phyloP scores from a whole-genome alignment of 2,797 vertebrate genomes.

The Falco rusticolus region DNA sequence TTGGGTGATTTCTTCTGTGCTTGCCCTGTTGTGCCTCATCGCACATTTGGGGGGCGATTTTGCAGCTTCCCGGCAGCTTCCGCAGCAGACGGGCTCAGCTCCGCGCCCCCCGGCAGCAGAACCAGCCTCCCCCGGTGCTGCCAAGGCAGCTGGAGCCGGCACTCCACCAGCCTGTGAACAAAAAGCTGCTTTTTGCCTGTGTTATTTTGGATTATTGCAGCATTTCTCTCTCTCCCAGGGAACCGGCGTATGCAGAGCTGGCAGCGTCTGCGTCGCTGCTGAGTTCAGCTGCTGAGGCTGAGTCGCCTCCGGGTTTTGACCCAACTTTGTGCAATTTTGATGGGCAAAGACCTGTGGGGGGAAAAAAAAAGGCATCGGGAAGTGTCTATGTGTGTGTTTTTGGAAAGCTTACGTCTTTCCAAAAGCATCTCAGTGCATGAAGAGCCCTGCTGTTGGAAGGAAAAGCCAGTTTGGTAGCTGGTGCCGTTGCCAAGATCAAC shows the following conservation, averaged over 20 bases:
- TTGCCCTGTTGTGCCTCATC: neutral
- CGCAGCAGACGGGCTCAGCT: neutral
- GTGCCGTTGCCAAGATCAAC: neutral
- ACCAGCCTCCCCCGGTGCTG: neutral
- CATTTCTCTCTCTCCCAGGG: neutral
- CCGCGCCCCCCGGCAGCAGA: neutral
- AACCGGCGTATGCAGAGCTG: fast-evolving
- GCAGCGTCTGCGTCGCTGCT: neutral
- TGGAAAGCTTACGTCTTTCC: neutral
- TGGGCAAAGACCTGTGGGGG: neutral
- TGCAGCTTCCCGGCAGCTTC: neutral
- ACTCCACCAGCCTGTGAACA: neutral
- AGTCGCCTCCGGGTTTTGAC: neutral
- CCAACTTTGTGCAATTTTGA: neutral
- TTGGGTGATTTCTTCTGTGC: neutral
- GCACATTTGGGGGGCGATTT: fast-evolving
- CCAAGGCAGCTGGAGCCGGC: neutral
- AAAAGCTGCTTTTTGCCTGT: neutral
- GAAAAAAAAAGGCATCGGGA: neutral
- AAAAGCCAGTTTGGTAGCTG: neutral
- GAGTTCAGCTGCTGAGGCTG: neutral
- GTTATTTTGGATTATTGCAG: neutral
- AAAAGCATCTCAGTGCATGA: neutral
- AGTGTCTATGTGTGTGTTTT: neutral
- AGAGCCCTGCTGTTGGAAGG: neutral